Evolutionary conservation across 1,140 invertebrate genomes (phyloP).

Genomic region (Gonatopus flavifemur): DNA sequence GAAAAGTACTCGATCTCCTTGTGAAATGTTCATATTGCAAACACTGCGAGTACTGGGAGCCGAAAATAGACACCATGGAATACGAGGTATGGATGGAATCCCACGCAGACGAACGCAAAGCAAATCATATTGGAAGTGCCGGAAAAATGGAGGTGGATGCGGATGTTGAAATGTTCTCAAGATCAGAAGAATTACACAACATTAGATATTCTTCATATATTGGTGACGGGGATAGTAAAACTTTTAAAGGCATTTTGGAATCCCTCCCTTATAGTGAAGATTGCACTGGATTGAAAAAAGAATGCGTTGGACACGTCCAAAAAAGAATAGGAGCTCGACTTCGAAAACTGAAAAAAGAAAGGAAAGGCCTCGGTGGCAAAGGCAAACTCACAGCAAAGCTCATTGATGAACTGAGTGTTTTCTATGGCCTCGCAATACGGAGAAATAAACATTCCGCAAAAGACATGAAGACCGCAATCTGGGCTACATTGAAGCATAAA

Average conservation of each 20-base stretch:
- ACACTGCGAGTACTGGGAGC: not conserved
- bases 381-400: conserved; percentile 17
- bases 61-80: not conserved
- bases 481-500: no score
- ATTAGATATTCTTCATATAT: not conserved
- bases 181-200: not conserved
- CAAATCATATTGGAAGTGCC: not conserved
- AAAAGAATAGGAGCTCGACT: conserved; percentile 18
- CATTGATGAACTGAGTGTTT: conserved; percentile 16
- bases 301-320: conserved; percentile 8
- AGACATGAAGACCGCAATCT: conserved; percentile 20
- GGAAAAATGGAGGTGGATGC: conserved; percentile 3
- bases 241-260: not conserved
- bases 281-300: not conserved
- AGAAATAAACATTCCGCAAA: conserved; percentile 19
- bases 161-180: not conserved
- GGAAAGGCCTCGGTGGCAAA: conserved; percentile 10
- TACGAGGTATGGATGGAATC: not conserved
- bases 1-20: not conserved
- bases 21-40: not conserved
- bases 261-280: not conserved
- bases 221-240: conserved; percentile 1
- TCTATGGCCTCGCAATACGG: conserved; percentile 25
- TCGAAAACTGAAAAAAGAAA: conserved; percentile 10
- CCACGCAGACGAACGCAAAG: not conserved